Evolutionary conservation across 2,797 vertebrate species (phyloP).

Genomic region (Columba guinea): DNA sequence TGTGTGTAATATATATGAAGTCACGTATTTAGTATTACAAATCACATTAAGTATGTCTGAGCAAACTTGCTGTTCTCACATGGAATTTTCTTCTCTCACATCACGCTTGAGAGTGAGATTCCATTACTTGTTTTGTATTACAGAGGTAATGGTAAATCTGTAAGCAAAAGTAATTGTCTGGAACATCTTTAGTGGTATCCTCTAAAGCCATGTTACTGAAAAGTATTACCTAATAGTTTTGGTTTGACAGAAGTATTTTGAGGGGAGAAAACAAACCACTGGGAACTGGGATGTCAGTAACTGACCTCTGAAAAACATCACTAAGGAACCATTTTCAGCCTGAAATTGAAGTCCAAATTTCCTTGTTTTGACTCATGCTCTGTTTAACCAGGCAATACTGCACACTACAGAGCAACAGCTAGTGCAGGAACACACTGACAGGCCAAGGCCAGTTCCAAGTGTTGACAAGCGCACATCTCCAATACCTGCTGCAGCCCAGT

Average conservation of each 20-base stretch:
- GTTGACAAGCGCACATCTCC: fast-evolving
- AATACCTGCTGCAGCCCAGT: not conserved
- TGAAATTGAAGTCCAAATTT: not conserved
- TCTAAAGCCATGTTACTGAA: not conserved
- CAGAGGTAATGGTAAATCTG: not conserved
- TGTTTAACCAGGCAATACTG: not conserved
- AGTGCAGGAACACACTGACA: fast-evolving
- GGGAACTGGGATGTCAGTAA: not conserved
- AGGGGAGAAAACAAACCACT: not conserved
- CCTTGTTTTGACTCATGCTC: not conserved
- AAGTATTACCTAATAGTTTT: not conserved
- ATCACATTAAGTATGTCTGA: not conserved
- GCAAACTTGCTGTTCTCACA: not conserved
- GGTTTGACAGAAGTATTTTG: not conserved
- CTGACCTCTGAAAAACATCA: not conserved
- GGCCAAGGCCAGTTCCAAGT: not conserved
- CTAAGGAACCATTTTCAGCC: not conserved
- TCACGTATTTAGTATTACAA: not conserved
- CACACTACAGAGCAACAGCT: not conserved
- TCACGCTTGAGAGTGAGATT: not conserved
- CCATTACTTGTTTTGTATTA: not conserved
- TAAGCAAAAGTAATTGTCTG: not conserved
- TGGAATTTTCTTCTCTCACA: not conserved
- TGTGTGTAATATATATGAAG: not conserved
- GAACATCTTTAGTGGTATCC: not conserved